phyloP scores from a whole-genome alignment of 2,888 invertebrate genomes.

The Cabera pusaria region DNA sequence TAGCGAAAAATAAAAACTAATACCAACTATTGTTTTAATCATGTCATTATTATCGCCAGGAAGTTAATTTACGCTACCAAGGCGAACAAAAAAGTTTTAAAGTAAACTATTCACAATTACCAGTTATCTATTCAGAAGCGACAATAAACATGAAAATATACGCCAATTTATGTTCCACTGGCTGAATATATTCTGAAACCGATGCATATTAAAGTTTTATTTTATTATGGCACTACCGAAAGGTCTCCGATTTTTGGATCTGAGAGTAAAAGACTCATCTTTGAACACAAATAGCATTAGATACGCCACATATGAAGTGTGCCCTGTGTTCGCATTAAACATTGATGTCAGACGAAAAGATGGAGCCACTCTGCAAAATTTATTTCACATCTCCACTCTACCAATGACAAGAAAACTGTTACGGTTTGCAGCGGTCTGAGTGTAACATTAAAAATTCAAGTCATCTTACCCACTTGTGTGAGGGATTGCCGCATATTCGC shows the following conservation, averaged over 20 bases:
- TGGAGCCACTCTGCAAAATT: conserved; percentile 84
- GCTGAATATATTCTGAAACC: too few species aligned
- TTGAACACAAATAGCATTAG: conserved; percentile 70
- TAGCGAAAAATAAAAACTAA: conserved; percentile 76
- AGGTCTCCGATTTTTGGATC: conserved; percentile 34
- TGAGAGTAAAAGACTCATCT: conserved; percentile 58
- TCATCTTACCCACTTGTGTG: conserved; percentile 83
- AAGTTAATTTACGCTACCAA: conserved; percentile 74
- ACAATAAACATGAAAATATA: conserved; percentile 12
- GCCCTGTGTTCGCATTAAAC: conserved; percentile 75
- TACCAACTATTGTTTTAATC: conserved; percentile 78
- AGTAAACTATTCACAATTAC: conserved; percentile 34
- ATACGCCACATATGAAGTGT: conserved; percentile 77
- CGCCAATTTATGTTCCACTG: conserved; percentile 13
- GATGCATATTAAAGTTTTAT: conserved; percentile 7
- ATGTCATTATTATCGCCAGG: conserved; percentile 76
- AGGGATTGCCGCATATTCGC: conserved; percentile 81
- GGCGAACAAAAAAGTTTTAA: conserved; percentile 61
- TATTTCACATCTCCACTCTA: conserved; percentile 81
- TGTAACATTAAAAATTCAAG: conserved; percentile 83
- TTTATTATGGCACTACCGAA: conserved; percentile 32
- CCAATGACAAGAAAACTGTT: conserved; percentile 84
- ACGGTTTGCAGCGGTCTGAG: conserved; percentile 83
- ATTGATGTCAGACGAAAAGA: conserved; percentile 82
- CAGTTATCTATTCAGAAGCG: conserved; percentile 23